These are phyloP conservation scores for Enteromius argenteus DNA, from an alignment of 2,797 vertebrate species.

Conservation along the genomic window DNA sequence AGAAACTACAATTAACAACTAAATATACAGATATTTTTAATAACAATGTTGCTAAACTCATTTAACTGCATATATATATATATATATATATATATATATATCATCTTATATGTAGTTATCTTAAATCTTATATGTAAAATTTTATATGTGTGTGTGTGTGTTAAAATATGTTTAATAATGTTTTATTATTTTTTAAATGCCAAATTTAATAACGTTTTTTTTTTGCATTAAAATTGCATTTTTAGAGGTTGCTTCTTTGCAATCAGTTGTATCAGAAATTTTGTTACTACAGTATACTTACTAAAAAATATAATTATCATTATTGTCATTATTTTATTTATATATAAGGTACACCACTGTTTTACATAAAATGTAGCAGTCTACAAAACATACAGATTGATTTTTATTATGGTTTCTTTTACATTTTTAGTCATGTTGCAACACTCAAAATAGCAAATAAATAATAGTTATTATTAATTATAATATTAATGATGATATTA, in stretches of 20 bases:
- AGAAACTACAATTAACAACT: neutral
- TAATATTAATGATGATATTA: neutral
- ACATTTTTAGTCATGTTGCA: neutral
- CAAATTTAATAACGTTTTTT: no score
- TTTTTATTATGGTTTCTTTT: neutral
- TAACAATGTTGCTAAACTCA: neutral
- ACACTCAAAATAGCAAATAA: neutral
- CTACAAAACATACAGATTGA: neutral
- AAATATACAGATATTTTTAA: neutral
- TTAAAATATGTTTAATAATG: neutral
- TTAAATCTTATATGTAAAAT: neutral
- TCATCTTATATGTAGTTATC: no score
- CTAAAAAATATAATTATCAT: neutral
- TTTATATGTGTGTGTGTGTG: neutral
- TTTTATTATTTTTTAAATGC: no score
- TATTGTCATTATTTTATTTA: neutral
- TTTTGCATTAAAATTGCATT: neutral
- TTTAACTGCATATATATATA: neutral
- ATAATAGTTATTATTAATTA: neutral
- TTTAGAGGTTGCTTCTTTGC: neutral
- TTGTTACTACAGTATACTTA: neutral
- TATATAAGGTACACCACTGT: neutral
- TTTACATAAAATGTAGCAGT: neutral
- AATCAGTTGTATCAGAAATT: neutral
- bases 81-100: neutral